phyloP scores from a whole-genome alignment of 2,888 invertebrate genomes.

The Branchipolynoe longqiensis region DNA sequence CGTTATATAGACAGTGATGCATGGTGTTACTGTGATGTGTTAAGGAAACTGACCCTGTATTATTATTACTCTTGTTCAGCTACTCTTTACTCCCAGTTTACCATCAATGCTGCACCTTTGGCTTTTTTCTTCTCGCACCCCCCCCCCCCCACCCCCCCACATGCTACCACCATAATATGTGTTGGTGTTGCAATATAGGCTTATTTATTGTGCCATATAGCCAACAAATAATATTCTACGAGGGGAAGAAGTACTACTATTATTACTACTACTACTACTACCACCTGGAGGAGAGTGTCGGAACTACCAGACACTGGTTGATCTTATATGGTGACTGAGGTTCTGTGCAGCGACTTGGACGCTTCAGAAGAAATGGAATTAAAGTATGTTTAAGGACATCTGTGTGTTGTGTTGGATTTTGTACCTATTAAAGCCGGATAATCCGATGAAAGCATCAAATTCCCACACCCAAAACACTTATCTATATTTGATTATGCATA shows the following conservation, averaged over 20 bases:
- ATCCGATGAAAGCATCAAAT: too few relatives aligned
- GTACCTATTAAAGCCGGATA: too few relatives aligned
- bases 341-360: conserved; percentile 25
- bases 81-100: background rate
- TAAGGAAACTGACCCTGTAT: too few relatives aligned
- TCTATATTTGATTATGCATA: too few relatives aligned
- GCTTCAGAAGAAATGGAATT: conserved; percentile 43
- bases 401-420: too few relatives aligned
- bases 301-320: background rate
- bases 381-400: conserved; percentile 45
- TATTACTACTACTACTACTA: too few relatives aligned
- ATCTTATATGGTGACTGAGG: conserved; percentile 18
- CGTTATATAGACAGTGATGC: too few relatives aligned
- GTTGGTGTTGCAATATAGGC: conserved; percentile 23
- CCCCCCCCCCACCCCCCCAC: background rate
- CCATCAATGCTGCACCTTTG: background rate
- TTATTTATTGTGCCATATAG: conserved; percentile 48
- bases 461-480: too few relatives aligned
- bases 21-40: too few relatives aligned
- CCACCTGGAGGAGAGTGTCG: background rate
- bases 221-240: conserved; percentile 35
- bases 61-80: too few relatives aligned
- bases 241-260: too few relatives aligned
- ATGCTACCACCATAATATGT: background rate
- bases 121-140: too few relatives aligned